Base-by-base conservation (phyloP, 2,888 invertebrate genomes). In the Napeogenes inachia region DNA sequence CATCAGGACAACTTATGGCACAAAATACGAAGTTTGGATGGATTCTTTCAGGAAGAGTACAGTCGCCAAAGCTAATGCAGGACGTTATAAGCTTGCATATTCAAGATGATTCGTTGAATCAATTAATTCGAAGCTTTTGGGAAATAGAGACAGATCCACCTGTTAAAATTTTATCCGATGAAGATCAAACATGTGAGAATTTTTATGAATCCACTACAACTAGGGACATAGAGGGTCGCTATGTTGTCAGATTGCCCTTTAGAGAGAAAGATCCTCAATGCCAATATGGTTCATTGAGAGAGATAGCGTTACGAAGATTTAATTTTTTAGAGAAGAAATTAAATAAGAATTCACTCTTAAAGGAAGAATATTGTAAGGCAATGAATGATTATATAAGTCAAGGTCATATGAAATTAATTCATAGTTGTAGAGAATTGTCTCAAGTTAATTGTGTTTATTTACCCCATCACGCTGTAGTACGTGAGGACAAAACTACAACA, bases 381-480 rank as follows among this genome's bases (percentile, higher is more conserved):
- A 63, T 71, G 56, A 32, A 64, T 4, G 58, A 72, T n/a, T 71
- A 72, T 56, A 45, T 59, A 47, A 46, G 55, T 30, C 57, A 61
- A 57, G 61, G 65, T 65, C 70, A 72, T 59, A 69, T 72, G 69
- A 42, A 35, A 42, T 38, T n/a, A 54, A 56, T 63, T 30, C n/a
- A 4, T 10, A 57, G 62, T 67, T 63, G 62, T 69, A 66, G 61
- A n/a, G 67, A 69, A 62, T 46, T 47, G 6, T 57, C n/a, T 56
- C 45, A 58, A 13, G 45, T 63, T 61, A 38, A 10, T n/a, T 65
- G 67, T 30, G 30, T 30, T 21, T 70, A 70, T 64, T 64, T 71
- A 67, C 69, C 70, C 58, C 70, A 71, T 56, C 71, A 71, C 54
- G 69, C 68, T 47, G 68, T 71, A 4, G 55, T 68, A 54, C 35